These are phyloP conservation scores for Balanococcus diminutus DNA, from an alignment of 2,888 invertebrate species.

Conservation along the genomic window DNA sequence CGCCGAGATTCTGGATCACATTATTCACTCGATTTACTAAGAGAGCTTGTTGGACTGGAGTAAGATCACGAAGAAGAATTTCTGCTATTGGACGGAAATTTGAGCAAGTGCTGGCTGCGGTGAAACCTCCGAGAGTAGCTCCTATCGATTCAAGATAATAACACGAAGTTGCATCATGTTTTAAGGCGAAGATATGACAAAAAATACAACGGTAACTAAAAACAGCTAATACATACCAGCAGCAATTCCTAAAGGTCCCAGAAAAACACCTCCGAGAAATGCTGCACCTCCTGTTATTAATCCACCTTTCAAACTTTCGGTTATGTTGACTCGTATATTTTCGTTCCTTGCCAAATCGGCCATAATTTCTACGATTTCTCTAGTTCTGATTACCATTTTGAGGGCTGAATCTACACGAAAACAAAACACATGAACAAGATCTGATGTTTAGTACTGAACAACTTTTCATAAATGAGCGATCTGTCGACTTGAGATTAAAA, in stretches of 20 bases:
- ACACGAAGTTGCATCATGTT: background rate
- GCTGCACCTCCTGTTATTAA: slow-evolving; percentile 54
- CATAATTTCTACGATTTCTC: slow-evolving; percentile 43
- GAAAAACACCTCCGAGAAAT: slow-evolving; percentile 55
- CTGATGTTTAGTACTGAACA: background rate
- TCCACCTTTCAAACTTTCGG: slow-evolving; percentile 54
- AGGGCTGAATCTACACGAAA: background rate
- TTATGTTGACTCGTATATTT: slow-evolving; percentile 51
- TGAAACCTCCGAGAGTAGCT: slow-evolving; percentile 32
- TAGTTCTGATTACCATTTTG: slow-evolving; percentile 43
- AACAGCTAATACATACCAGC: slow-evolving; percentile 43
- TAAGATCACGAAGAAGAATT: slow-evolving; percentile 38
- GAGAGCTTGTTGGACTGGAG: slow-evolving; percentile 33
- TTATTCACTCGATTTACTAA: slow-evolving; percentile 42
- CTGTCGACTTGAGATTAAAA: background rate
- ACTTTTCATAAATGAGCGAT: background rate
- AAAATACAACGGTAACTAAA: background rate
- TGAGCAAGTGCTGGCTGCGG: background rate
- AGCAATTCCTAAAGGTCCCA: slow-evolving; percentile 55
- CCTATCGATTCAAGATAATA: background rate
- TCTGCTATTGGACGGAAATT: slow-evolving; percentile 41
- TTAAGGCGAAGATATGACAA: too few species aligned
- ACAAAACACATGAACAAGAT: too few species aligned
- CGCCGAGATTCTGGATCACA: slow-evolving; percentile 4
- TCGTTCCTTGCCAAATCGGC: slow-evolving; percentile 54